phyloP scores from a whole-genome alignment of 1,140 invertebrate genomes.

The Meteorus sp. region DNA sequence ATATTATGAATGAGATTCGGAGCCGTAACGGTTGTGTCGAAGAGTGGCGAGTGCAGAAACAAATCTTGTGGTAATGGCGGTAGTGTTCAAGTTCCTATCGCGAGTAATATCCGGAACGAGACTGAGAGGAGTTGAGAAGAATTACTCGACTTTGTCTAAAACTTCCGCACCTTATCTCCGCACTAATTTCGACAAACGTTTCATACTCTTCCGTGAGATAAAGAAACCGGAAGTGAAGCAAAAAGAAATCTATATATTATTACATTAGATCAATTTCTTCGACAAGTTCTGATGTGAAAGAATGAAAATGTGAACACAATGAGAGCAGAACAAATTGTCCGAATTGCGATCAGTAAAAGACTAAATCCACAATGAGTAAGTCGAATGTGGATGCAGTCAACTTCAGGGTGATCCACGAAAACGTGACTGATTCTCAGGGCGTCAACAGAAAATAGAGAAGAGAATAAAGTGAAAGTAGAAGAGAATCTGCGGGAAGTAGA shows the following conservation, averaged over 20 bases:
- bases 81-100: slow-evolving; percentile 20
- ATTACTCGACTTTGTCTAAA: slow-evolving; percentile 4
- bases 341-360: no score
- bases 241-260: neutral
- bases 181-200: slow-evolving; percentile 12
- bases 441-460: neutral
- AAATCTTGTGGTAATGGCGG: no score
- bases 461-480: neutral
- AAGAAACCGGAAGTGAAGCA: neutral
- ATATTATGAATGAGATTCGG: no score
- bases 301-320: neutral
- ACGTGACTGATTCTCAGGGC: neutral
- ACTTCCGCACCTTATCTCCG: slow-evolving; percentile 19
- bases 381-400: slow-evolving; percentile 15
- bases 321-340: slow-evolving; percentile 12
- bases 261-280: neutral
- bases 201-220: neutral
- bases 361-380: slow-evolving; percentile 13
- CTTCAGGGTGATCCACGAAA: neutral
- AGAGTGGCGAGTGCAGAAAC: no score
- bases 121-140: slow-evolving; percentile 1
- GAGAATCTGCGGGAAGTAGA: neutral
- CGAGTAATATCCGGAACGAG: slow-evolving; percentile 24
- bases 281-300: neutral
- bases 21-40: no score